These are phyloP conservation scores for Anolis carolinensis DNA, from an alignment of 2,113 vertebrate species.

Conservation along the genomic window DNA sequence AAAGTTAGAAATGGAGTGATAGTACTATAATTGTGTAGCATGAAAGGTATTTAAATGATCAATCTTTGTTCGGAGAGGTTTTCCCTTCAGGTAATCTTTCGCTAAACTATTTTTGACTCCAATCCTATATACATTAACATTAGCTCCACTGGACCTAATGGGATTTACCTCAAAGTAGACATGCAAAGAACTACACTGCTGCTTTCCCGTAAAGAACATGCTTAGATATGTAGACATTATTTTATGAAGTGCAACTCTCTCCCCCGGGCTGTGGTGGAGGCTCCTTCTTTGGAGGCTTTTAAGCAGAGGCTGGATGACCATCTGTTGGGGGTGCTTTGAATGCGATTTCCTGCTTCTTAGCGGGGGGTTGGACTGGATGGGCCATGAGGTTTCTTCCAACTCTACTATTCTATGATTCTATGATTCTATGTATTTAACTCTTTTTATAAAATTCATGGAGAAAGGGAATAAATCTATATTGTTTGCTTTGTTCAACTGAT, in stretches of 20 bases:
- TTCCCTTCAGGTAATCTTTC: neutral
- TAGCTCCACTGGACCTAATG: neutral
- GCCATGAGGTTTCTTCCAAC: too few species aligned
- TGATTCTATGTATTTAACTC: constrained; percentile 23
- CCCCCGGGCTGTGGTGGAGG: too few species aligned
- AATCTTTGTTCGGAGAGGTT: neutral
- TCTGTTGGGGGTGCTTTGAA: too few species aligned
- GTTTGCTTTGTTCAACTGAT: constrained; percentile 42
- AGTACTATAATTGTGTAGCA: too few species aligned
- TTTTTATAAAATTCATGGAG: constrained; percentile 8
- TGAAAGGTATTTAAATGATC: neutral
- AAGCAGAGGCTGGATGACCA: too few species aligned
- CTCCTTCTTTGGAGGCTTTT: too few species aligned
- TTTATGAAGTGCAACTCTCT: constrained; percentile 25
- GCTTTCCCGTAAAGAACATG: neutral
- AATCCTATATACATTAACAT: neutral
- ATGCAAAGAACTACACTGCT: neutral
- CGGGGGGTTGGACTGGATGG: too few species aligned
- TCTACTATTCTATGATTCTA: too few species aligned
- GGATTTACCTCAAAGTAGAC: neutral
- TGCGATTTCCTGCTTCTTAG: too few species aligned
- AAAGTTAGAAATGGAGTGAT: too few species aligned
- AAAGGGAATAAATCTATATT: constrained; percentile 56
- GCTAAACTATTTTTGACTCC: neutral
- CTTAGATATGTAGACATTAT: neutral